Evolutionary conservation across 2,888 invertebrate species (phyloP).

Genomic region (Pseudanteris insignis): DNA sequence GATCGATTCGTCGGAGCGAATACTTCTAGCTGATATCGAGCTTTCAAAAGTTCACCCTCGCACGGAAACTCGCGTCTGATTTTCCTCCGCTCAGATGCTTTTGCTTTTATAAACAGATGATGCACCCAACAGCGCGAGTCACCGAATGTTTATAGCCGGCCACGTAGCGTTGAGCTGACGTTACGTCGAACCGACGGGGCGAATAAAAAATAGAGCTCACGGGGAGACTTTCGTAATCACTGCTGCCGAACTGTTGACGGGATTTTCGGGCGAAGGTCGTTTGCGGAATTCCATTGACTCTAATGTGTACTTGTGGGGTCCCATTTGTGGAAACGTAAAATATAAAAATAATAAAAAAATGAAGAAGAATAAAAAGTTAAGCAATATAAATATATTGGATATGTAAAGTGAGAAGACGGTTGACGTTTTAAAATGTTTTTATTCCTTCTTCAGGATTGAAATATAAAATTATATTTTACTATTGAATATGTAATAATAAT

Average conservation of each 20-base stretch:
- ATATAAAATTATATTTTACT: too few species aligned
- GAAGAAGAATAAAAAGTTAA: too few species aligned
- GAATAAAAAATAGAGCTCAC: constrained; percentile 6
- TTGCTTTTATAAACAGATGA: constrained; percentile 22
- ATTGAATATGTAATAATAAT: too few species aligned
- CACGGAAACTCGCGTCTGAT: background rate
- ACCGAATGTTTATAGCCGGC: constrained; percentile 11
- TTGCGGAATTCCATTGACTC: too few species aligned
- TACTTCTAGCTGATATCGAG: constrained; percentile 18
- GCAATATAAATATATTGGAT: too few species aligned
- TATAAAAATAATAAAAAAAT: too few species aligned
- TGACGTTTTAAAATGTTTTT: too few species aligned
- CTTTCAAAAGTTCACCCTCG: constrained; percentile 1
- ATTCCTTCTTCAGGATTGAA: too few species aligned
- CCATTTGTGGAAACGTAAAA: too few species aligned
- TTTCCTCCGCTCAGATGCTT: background rate
- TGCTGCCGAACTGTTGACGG: constrained; percentile 1
- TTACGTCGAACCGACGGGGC: too few species aligned
- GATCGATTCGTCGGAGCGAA: background rate
- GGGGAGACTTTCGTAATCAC: constrained; percentile 3
- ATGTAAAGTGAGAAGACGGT: too few species aligned
- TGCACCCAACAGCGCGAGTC: background rate
- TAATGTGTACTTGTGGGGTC: too few species aligned
- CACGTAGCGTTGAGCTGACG: constrained; percentile 1
- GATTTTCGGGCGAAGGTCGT: constrained; percentile 8